Evolutionary conservation across 2,113 vertebrate genomes (phyloP).

Genomic region (Bos indicus): DNA sequence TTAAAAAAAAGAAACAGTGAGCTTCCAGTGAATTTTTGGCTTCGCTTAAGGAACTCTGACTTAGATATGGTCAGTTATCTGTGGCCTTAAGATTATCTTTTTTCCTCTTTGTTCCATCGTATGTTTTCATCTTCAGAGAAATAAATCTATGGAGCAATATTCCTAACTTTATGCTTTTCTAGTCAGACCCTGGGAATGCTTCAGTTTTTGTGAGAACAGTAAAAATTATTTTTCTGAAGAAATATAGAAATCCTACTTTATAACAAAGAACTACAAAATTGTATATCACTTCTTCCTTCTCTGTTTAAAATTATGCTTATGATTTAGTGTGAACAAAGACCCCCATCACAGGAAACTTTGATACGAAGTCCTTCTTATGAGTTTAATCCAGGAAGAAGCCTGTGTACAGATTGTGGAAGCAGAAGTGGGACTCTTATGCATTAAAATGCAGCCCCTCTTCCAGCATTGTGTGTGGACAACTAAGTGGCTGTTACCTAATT

Average conservation of each 20-base stretch:
- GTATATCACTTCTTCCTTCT: neutral
- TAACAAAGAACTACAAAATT: neutral
- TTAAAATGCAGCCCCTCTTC: neutral
- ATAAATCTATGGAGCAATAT: neutral
- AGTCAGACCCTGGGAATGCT: neutral
- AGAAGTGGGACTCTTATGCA: neutral
- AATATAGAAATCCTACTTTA: neutral
- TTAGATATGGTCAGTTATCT: neutral
- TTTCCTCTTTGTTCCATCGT: neutral
- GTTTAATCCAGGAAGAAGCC: neutral
- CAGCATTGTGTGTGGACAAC: neutral
- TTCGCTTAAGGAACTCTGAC: slow-evolving; percentile 29
- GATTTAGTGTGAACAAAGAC: neutral
- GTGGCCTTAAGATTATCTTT: slow-evolving; percentile 7
- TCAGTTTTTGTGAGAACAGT: neutral
- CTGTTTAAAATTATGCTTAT: slow-evolving; percentile 22
- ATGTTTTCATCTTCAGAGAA: neutral
- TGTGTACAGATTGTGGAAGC: neutral
- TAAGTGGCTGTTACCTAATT: neutral
- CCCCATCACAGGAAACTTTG: neutral
- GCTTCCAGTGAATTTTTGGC: neutral
- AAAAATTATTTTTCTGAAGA: slow-evolving; percentile 30
- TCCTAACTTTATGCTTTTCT: neutral
- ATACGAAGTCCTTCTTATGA: neutral
- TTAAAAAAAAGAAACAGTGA: neutral